These are phyloP conservation scores for Melanchra persicariae DNA, from an alignment of 2,888 invertebrate species.

Conservation along the genomic window DNA sequence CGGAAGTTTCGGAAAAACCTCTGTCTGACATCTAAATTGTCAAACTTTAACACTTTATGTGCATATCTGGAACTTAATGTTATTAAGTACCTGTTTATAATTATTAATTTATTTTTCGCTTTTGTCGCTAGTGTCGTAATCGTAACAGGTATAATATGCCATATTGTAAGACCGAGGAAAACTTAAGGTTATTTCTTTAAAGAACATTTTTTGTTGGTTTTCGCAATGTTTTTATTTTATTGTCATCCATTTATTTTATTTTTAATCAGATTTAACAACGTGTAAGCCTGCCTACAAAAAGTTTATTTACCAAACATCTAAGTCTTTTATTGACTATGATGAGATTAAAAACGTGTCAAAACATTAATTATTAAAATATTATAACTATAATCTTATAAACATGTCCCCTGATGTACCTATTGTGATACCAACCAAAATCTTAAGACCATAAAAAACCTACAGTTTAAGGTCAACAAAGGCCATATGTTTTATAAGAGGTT, in stretches of 20 bases:
- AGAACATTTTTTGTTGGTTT: neutral
- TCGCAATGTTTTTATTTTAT: neutral
- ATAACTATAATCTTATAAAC: neutral
- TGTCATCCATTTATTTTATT: neutral
- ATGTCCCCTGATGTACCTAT: neutral
- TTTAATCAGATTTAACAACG: neutral
- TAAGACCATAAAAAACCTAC: neutral
- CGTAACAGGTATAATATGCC: too few relatives aligned
- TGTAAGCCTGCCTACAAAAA: neutral
- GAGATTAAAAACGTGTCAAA: neutral
- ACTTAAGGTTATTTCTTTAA: neutral
- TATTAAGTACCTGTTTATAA: too few relatives aligned
- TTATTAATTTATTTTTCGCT: too few relatives aligned
- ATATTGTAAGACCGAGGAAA: neutral
- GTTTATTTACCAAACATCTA: neutral
- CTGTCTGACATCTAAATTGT: too few relatives aligned
- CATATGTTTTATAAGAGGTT: neutral
- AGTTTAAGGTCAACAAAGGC: neutral
- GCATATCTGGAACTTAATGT: too few relatives aligned
- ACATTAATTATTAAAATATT: conserved; percentile 2
- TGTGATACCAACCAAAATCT: neutral
- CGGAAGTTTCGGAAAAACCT: neutral
- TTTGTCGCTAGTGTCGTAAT: too few relatives aligned
- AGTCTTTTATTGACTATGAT: neutral
- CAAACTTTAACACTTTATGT: too few relatives aligned